Evolutionary conservation across 2,113 vertebrate species (phyloP), one percentile per base, ranked within the genome.

Genomic region (Riparia riparia): DNA sequence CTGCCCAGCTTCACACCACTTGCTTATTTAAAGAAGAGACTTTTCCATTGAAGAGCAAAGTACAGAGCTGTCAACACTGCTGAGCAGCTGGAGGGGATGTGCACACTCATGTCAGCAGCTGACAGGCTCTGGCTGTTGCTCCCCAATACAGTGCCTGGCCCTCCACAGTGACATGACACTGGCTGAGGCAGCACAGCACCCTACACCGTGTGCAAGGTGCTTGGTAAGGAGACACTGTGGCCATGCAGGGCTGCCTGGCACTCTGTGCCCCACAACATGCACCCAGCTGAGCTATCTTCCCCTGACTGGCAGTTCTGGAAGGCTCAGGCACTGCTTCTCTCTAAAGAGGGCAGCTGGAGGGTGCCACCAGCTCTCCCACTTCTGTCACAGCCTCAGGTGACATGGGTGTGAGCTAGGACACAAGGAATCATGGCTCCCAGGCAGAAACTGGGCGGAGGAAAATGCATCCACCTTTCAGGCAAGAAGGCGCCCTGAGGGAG

Each of bases 11-110:
- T 57, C 71, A 77, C 9, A 34, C 14, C 21, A 76, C 18, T 14
- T 39, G 10, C 60, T 84, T 54, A 70, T 66, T 84, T 89, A 47
- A 77, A 50, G 26, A 49, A 12, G 3, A 71, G 17, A 64, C 14
- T 44, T 73, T 44, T 57, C 42, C 21, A 53, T 24, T 17, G 41
- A 82, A 31, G 22, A 17, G 49, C 32, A 71, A 78, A 89, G 56
- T 2, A 4, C 8, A 37, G 1, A 17, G 21, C 56, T 95, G 41
- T 44, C 78, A 81, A 61, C 37, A 17, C 25, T 39, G 51, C 26
- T 6, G 18, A 86, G 39, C 6, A 5, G 54, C 21, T 21, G 4
- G 12, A 31, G 10, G 22, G 24, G 54, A 64, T 0, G 0, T 7
- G 6, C 11, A 18, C 16, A 7, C 34, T 86, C 4, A 2, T 1